Percentiles rank a stretch among this genome's conserved stretches.
These are phyloP conservation scores for Eupithecia subfuscata DNA, from an alignment of 2,888 invertebrate species.

Conservation along the genomic window DNA sequence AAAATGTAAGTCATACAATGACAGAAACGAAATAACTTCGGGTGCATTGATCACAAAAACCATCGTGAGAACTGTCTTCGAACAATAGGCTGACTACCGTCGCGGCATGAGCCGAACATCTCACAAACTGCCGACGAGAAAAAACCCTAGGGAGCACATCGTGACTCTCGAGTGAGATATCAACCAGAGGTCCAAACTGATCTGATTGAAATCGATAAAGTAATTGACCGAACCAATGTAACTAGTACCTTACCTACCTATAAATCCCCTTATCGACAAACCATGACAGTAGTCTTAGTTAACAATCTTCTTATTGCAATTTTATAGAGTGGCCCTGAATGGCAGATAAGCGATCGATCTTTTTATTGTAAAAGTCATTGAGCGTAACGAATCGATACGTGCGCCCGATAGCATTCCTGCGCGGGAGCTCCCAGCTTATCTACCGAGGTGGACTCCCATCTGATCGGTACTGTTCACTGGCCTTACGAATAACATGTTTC, in stretches of 20 bases:
- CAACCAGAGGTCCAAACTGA: slow-evolving; percentile 54
- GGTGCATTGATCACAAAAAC: slow-evolving; percentile 69
- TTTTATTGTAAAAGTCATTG: slow-evolving; percentile 49
- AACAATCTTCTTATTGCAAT: slow-evolving; percentile 44
- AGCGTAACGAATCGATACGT: slow-evolving; percentile 58
- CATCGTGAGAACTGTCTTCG: slow-evolving; percentile 69
- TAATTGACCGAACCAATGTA: slow-evolving; percentile 52
- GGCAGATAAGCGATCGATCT: slow-evolving; percentile 40
- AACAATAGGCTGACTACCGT: slow-evolving; percentile 64
- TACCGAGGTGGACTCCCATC: slow-evolving; percentile 48
- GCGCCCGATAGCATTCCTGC: slow-evolving; percentile 62
- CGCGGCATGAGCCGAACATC: slow-evolving; percentile 54
- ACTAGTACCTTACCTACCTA: slow-evolving; percentile 15
- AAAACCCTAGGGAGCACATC: slow-evolving; percentile 60
- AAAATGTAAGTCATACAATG: slow-evolving; percentile 64
- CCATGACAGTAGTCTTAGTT: slow-evolving; percentile 42
- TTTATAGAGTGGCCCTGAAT: slow-evolving; percentile 39
- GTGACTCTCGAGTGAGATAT: slow-evolving; percentile 68
- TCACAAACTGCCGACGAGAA: slow-evolving; percentile 53
- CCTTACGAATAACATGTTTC: slow-evolving; percentile 49
- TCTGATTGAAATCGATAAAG: slow-evolving; percentile 51
- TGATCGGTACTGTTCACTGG: slow-evolving; percentile 56
- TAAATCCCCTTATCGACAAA: slow-evolving; percentile 38
- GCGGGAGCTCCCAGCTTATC: slow-evolving; percentile 58
- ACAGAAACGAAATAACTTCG: slow-evolving; percentile 67